Conservation (phyloP, 1,140 invertebrate species). For the Heterodera carotae region DNA sequence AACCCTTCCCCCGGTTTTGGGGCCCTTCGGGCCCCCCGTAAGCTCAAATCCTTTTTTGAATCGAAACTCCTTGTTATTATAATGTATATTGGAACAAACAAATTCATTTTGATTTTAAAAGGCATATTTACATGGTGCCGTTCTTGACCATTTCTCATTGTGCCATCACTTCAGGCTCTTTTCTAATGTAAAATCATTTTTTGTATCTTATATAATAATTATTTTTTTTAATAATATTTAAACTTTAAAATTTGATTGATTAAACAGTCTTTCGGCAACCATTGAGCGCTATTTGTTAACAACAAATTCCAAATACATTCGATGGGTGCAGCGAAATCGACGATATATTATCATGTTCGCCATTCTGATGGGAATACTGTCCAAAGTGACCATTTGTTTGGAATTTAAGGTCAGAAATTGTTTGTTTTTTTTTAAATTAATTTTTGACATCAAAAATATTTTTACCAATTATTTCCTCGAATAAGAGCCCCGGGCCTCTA, state of each 20-base stretch:
- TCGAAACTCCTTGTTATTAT: no score
- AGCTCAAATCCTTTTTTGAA: no score
- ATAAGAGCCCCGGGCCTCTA: no score
- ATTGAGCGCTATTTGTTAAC: slow-evolving; percentile 62
- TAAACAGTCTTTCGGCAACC: slow-evolving; percentile 54
- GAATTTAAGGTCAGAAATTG: slow-evolving; percentile 56
- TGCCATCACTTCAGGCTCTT: slow-evolving; percentile 60
- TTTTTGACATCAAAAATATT: background rate
- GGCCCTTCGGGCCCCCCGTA: no score
- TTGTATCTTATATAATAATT: background rate
- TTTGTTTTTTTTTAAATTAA: slow-evolving; percentile 18
- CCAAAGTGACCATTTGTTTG: slow-evolving; percentile 58
- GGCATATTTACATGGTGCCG: slow-evolving; percentile 57
- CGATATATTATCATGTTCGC: slow-evolving; percentile 50
- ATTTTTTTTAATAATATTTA: background rate
- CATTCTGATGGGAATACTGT: slow-evolving; percentile 56
- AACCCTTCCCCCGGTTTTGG: no score
- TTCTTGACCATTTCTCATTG: slow-evolving; percentile 62
- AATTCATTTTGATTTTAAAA: background rate
- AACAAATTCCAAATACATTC: slow-evolving; percentile 31
- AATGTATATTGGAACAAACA: no score
- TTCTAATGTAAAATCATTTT: slow-evolving; percentile 47
- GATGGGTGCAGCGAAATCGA: slow-evolving; percentile 53
- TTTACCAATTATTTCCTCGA: no score
- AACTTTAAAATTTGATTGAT: background rate